Percentiles rank a stretch among this genome's conserved stretches.
Evolutionary conservation across 2,113 vertebrate genomes (phyloP).

Genomic region (Oophaga pumilio): DNA sequence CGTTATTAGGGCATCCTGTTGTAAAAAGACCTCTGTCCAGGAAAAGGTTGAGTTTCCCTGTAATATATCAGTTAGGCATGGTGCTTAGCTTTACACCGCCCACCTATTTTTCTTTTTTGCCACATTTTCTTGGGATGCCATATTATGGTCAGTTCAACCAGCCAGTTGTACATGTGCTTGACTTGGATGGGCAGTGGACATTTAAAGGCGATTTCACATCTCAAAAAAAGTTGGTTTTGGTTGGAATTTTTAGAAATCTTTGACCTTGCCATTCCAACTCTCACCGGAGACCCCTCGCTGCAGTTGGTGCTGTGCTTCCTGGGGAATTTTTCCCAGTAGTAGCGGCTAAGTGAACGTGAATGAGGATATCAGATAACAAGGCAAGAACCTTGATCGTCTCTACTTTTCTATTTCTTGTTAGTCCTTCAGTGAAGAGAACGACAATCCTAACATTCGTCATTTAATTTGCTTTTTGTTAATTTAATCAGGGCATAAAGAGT

Average conservation of each 20-base stretch:
- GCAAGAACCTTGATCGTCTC: not conserved
- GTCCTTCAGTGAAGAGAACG: not conserved
- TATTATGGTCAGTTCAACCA: not conserved
- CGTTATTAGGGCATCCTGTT: not conserved
- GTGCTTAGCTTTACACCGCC: not conserved
- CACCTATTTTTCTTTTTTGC: not conserved
- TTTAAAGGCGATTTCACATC: not conserved
- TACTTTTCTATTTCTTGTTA: not conserved
- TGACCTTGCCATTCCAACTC: not conserved
- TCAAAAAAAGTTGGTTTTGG: not conserved
- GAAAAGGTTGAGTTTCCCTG: not conserved
- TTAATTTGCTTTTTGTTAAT: slow-evolving; percentile 26
- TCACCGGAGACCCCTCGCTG: not conserved
- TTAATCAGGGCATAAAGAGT: slow-evolving; percentile 33
- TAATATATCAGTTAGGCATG: not conserved
- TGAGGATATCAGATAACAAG: not conserved
- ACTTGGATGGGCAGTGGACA: not conserved
- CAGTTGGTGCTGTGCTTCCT: not conserved
- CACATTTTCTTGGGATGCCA: not conserved
- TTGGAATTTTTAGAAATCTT: not conserved
- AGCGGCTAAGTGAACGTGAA: not conserved
- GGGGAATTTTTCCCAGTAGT: not conserved
- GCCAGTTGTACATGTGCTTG: not conserved
- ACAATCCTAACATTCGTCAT: not conserved
- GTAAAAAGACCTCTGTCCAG: not conserved